Conservation (phyloP, 1,140 invertebrate species). For the Grapholita molesta region DNA sequence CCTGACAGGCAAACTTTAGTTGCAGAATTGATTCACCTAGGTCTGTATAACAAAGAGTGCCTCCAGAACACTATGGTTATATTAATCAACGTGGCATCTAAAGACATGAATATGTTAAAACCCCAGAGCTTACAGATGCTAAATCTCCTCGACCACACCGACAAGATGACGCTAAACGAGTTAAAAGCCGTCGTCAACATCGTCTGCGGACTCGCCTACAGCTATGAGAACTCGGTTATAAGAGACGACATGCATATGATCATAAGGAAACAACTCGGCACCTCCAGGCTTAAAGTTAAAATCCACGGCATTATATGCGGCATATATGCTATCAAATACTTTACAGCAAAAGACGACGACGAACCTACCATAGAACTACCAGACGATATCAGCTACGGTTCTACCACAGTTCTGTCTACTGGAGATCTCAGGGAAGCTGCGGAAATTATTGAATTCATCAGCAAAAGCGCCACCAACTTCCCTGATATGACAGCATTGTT, state of each 20-base stretch:
- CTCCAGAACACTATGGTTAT: slow-evolving; percentile 57
- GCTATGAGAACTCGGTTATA: slow-evolving; percentile 63
- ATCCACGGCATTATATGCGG: slow-evolving; percentile 69
- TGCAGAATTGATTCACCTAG: slow-evolving; percentile 59
- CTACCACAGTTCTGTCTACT: slow-evolving; percentile 50
- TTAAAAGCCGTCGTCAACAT: slow-evolving; percentile 70
- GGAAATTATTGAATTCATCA: slow-evolving; percentile 65
- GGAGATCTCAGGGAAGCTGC: slow-evolving; percentile 65
- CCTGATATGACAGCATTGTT: slow-evolving; percentile 82
- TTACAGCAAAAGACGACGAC: slow-evolving; percentile 46
- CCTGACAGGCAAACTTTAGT: slow-evolving; percentile 57
- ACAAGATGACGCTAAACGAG: slow-evolving; percentile 61
- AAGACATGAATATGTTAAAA: slow-evolving; percentile 62
- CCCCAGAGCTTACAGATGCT: slow-evolving; percentile 70
- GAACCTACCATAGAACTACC: slow-evolving; percentile 39
- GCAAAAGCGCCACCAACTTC: slow-evolving; percentile 57
- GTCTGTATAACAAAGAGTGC: slow-evolving; percentile 57
- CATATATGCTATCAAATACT: slow-evolving; percentile 69
- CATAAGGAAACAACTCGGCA: slow-evolving; percentile 69
- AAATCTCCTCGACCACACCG: slow-evolving; percentile 61
- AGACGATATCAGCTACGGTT: slow-evolving; percentile 49
- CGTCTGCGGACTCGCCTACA: slow-evolving; percentile 67
- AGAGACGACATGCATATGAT: slow-evolving; percentile 73
- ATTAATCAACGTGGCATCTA: slow-evolving; percentile 60
- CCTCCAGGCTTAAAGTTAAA: slow-evolving; percentile 63